Base-by-base conservation (phyloP, 92 coral and sea anemone genomes). In the Virgularia gustaviana region DNA sequence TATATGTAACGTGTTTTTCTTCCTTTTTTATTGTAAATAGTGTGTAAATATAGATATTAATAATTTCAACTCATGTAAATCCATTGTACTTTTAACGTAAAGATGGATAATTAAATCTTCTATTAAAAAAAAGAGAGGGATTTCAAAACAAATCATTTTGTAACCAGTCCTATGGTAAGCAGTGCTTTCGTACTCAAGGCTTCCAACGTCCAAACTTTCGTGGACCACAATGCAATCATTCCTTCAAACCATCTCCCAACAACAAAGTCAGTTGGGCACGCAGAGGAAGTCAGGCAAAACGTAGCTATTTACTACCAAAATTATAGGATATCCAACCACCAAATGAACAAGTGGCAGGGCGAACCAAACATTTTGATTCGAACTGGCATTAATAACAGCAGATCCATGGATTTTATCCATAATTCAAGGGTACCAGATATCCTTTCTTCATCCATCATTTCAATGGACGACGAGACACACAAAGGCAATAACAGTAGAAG, bases 401-500 rank as follows among this genome's bases (percentile, higher is more conserved):
- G 27, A 63, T 63, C 70, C 70, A 37, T 36, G 51, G 70, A 63
- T 63, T 37, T 35, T 63, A 63, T 36, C 49, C 29, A 25, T 37
- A 36, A 49, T 63, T 19, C 24, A 63, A 16, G 49, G 70, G 31
- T 63, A 63, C 49, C 33, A 63, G 38, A 63, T 63, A 11, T 49
- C 70, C 23, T 63, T 63, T 63, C 47, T 63, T 63, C 30, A 31
- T 36, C 70, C 35, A 37, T 42, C 70, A 45, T 35, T 36, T 35
- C 70, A 63, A 31, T 63, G 70, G 70, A 63, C 47, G 38, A 24
- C 35, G 49, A 63, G 70, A 63, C 65, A 59, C 2, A 59, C 65
- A 13, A 59, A 59, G 38, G 70, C 70, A 62, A 62, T n/a, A 25
- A 18, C 70, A 49, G 18, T 35, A 37, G 70, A 36, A 23, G 70